Evolutionary conservation across 2,888 invertebrate species (phyloP).

Genomic region (Thera obeliscata): DNA sequence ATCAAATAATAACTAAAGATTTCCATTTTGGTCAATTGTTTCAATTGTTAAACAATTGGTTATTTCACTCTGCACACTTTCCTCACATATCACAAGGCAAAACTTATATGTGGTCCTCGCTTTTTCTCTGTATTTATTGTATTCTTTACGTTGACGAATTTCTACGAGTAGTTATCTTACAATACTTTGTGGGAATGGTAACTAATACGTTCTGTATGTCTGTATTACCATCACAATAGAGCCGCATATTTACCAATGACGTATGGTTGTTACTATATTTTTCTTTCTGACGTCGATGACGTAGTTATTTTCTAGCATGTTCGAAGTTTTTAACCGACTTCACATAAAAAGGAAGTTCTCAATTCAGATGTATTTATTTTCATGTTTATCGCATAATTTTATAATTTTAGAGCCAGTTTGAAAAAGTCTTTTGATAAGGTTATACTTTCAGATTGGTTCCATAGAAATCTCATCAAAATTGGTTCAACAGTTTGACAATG

Average conservation of each 20-base stretch:
- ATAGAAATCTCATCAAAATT: too few species aligned
- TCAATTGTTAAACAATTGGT: background rate
- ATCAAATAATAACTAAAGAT: slow-evolving; percentile 50
- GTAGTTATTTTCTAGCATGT: too few species aligned
- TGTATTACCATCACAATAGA: slow-evolving; percentile 35
- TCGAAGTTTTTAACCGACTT: too few species aligned
- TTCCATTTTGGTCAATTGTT: slow-evolving; percentile 46
- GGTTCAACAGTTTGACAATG: too few species aligned
- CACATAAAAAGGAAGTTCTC: too few species aligned
- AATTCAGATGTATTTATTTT: too few species aligned
- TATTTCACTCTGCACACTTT: slow-evolving; percentile 22
- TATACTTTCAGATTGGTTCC: too few species aligned
- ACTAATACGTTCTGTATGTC: slow-evolving; percentile 40
- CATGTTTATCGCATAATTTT: too few species aligned
- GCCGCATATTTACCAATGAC: slow-evolving; percentile 25
- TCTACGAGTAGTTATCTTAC: slow-evolving; percentile 45
- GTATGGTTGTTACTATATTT: slow-evolving; percentile 17
- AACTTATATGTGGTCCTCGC: background rate
- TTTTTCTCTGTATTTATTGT: slow-evolving; percentile 55
- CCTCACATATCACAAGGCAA: background rate
- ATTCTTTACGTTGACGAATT: slow-evolving; percentile 58
- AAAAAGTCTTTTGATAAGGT: too few species aligned
- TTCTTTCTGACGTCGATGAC: slow-evolving; percentile 1
- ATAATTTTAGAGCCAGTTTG: too few species aligned
- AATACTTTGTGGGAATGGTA: slow-evolving; percentile 58